These are phyloP conservation scores for Semaprochilodus insignis DNA, from an alignment of 2,797 vertebrate genomes.

Conservation along the genomic window DNA sequence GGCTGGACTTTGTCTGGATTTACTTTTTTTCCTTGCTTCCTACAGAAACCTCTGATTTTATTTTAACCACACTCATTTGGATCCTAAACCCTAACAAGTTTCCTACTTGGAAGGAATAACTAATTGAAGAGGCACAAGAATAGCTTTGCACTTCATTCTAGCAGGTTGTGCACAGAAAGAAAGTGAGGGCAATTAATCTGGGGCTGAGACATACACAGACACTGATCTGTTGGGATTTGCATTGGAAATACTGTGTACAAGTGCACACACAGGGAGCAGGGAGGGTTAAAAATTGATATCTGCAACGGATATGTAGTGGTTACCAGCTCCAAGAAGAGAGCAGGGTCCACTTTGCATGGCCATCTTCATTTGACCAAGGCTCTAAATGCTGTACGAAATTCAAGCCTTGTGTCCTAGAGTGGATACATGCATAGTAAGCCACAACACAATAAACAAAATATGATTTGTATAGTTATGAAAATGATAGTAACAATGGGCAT, in stretches of 20 bases:
- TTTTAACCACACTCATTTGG: neutral
- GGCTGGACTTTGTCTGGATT: neutral
- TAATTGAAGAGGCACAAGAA: neutral
- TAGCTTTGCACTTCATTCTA: neutral
- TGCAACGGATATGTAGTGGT: constrained; percentile 30
- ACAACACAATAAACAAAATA: constrained; percentile 21
- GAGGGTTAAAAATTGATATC: constrained; percentile 9
- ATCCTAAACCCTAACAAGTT: neutral
- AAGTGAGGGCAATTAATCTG: neutral
- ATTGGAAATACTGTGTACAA: constrained; percentile 16
- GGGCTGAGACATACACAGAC: neutral
- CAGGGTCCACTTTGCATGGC: constrained; percentile 23
- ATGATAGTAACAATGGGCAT: neutral
- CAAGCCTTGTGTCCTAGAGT: neutral
- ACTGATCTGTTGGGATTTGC: constrained; percentile 6
- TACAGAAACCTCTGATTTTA: neutral
- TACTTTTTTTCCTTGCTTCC: neutral
- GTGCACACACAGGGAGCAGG: neutral
- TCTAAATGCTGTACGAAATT: constrained; percentile 1
- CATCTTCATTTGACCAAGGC: neutral
- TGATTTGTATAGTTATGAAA: constrained; percentile 28
- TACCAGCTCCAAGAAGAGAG: constrained; percentile 3
- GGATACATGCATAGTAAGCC: constrained; percentile 20
- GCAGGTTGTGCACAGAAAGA: neutral
- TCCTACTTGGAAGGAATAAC: neutral